phyloP scores from a whole-genome alignment of 2,113 vertebrate genomes.

The Hemicordylus capensis region DNA sequence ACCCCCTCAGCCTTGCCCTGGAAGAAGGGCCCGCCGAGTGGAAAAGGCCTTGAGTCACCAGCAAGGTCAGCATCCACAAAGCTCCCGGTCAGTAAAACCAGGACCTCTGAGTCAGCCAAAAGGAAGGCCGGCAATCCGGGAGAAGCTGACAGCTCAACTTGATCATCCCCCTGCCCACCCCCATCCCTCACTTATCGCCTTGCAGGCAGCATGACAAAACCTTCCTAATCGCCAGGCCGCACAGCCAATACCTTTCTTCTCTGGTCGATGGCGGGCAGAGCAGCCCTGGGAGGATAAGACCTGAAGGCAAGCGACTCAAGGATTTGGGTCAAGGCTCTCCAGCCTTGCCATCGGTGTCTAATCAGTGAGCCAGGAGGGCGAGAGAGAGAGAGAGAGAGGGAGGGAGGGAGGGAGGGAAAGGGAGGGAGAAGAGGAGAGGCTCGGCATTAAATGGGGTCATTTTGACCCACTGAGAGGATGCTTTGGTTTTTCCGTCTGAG shows the following conservation, averaged over 20 bases:
- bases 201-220: constrained; percentile 30
- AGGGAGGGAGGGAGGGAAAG: not conserved
- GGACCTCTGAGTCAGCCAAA: constrained; percentile 84
- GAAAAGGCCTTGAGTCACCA: constrained; percentile 67
- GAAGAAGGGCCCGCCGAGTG: not conserved
- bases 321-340: constrained; percentile 63
- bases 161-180: constrained; percentile 52
- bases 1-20: constrained; percentile 6
- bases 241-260: constrained; percentile 41
- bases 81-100: constrained; percentile 70
- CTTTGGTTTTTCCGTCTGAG: constrained; percentile 2
- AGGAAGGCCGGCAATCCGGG: constrained; percentile 40
- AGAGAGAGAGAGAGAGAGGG: not conserved
- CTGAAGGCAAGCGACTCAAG: constrained; percentile 43
- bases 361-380: not conserved
- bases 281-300: constrained; percentile 66
- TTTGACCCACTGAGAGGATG: not conserved
- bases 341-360: constrained; percentile 22
- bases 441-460: not conserved
- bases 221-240: not conserved
- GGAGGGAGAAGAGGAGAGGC: not conserved
- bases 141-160: constrained; percentile 73
- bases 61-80: constrained; percentile 79
- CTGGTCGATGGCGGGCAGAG: constrained; percentile 41
- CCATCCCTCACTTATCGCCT: constrained; percentile 40